Base-by-base conservation (phyloP, 1,140 invertebrate species). In the Colletes latitarsis region DNA sequence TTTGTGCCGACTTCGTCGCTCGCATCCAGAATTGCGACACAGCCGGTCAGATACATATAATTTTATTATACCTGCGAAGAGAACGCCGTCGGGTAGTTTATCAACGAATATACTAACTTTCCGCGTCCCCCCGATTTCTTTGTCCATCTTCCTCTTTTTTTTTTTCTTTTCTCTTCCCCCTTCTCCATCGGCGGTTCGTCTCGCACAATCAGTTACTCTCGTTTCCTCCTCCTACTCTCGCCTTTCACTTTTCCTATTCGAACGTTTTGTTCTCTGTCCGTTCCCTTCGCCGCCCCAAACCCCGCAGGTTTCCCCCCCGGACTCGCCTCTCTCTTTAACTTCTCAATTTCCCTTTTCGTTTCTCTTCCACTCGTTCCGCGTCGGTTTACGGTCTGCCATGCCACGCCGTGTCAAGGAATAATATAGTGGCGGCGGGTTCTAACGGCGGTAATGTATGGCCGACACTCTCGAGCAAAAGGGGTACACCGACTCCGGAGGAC, bases 51-150 rank as follows among this genome's bases (percentile, higher is more conserved):
- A 90, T 91, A 30, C 30, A 30, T 30, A 92, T 92, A 86, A 91
- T 92, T 92, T 91, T 92, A 91, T 92, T 91, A 90, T 91, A 90
- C 88, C 88, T 85, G 83, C 84, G 75, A 76, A 82, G 82, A 74
- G 87, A 82, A 75, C 83, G 80, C 76, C 78, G 79, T 86, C 30
- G 83, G 89, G 89, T 89, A 89, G 90, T 92, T 92, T 92, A 91
- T 91, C 91, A 89, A 83, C 84, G 83, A 84, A 83, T 80, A 82
- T 81, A 74, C 77, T 69, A 30, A 46, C 63, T 64, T 62, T 75
- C 66, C 30, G 17, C 52, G 63, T 73, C 72, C 84, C 74, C 71
- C 73, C 79, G 30, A 68, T 55, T 43, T 55, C 60, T 46, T 63
- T 12, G 21, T 57, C 30, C 30, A 30, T 30, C 30, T 43, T 43